Percentiles rank a stretch among this genome's conserved stretches.
These are phyloP conservation scores for Caloenas nicobarica DNA, from an alignment of 2,113 vertebrate species.

Conservation along the genomic window DNA sequence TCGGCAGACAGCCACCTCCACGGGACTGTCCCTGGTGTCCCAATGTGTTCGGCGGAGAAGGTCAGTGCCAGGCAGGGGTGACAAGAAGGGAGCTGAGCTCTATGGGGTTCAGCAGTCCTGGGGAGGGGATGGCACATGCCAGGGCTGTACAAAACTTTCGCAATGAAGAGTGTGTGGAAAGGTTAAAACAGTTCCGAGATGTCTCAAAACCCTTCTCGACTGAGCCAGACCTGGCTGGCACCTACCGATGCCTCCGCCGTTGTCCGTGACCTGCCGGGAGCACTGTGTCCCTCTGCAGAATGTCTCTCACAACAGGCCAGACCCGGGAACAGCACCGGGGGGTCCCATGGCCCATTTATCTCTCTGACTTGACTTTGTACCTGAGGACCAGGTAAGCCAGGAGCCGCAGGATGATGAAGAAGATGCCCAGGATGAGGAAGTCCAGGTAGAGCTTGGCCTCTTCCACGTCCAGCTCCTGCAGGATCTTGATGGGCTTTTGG, in stretches of 20 bases:
- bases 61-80: neutral
- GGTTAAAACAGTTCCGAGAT: constrained; percentile 79
- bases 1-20: neutral
- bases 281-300: neutral
- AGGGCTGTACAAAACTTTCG: constrained; percentile 56
- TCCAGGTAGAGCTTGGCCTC: constrained; percentile 96
- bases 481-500: constrained; percentile 88
- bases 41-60: neutral
- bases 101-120: neutral
- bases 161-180: constrained; percentile 68
- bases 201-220: constrained; percentile 68
- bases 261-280: neutral
- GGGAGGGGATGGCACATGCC: neutral
- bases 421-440: constrained; percentile 93
- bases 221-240: constrained; percentile 47
- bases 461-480: constrained; percentile 91
- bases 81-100: neutral
- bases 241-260: neutral
- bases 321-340: neutral
- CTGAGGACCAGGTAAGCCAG: constrained; percentile 94
- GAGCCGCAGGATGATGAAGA: constrained; percentile 91
- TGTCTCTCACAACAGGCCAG: constrained; percentile 1
- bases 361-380: constrained; percentile 95
- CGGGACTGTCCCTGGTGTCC: neutral
- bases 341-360: constrained; percentile 73